A percentile compares a stretch with the other conserved stretches of the same genome.
Conservation (phyloP, 2,113 vertebrate species). For the Passer domesticus region DNA sequence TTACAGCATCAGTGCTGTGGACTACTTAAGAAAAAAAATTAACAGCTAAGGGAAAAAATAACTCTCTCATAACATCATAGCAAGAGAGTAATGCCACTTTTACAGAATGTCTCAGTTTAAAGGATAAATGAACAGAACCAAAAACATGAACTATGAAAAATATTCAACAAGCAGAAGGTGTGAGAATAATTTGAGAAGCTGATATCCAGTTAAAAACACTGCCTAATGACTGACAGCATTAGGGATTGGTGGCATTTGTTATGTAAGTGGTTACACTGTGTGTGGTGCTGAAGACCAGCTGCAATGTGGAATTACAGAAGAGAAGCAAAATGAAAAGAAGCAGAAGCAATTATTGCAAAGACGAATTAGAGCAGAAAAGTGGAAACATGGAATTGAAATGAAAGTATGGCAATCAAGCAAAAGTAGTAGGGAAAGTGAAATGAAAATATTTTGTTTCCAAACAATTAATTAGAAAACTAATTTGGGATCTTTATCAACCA, state of each 20-base stretch:
- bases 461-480: constrained; percentile 64
- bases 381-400: constrained; percentile 30
- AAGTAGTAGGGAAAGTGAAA: constrained; percentile 27
- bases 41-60: background rate
- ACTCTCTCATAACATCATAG: background rate
- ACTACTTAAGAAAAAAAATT: background rate
- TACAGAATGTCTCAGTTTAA: constrained; percentile 41
- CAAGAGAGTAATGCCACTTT: background rate
- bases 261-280: background rate
- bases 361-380: constrained; percentile 37
- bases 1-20: background rate
- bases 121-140: constrained; percentile 34
- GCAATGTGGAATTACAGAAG: background rate
- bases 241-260: background rate
- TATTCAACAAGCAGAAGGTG: constrained; percentile 67
- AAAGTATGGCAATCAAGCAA: constrained; percentile 36
- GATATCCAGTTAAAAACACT: constrained; percentile 49
- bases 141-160: constrained; percentile 57
- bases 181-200: constrained; percentile 57
- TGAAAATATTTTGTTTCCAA: constrained; percentile 71
- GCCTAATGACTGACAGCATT: background rate
- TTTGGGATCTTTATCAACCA: constrained; percentile 52
- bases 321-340: background rate
- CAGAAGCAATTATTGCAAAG: constrained; percentile 42
- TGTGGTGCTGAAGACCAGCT: background rate